A percentile compares a stretch with the other conserved stretches of the same genome.
Conservation (phyloP, 1,140 invertebrate species). For the Scylla paramamosain region DNA sequence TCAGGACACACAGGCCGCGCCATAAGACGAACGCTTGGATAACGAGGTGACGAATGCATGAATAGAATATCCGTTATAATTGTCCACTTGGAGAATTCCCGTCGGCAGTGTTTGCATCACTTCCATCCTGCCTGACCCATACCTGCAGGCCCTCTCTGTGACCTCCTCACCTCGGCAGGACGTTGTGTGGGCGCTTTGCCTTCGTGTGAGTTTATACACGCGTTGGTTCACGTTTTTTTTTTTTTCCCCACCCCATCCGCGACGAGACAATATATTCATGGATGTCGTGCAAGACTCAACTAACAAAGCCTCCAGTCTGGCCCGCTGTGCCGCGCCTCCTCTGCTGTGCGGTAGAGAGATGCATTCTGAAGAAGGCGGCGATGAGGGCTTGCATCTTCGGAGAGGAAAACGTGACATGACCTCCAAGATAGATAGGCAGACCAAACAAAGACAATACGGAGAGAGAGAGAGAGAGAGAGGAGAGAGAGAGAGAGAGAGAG, state of each 20-base stretch:
- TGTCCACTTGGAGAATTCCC: no score
- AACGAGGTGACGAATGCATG: no score
- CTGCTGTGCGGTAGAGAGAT: not conserved
- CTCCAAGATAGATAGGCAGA: not conserved
- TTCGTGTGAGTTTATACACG: not conserved
- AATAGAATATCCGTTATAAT: no score
- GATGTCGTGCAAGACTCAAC: not conserved
- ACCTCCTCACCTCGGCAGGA: no score
- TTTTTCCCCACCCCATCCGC: not conserved
- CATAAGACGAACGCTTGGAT: no score
- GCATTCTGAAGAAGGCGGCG: not conserved
- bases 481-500: no score
- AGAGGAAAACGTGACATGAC: not conserved
- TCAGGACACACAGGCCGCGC: no score
- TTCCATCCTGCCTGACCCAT: no score
- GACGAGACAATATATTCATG: not conserved
- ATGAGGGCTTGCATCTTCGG: not conserved
- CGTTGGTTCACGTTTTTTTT: not conserved
- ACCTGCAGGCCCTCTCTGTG: no score
- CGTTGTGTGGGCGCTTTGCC: no score
- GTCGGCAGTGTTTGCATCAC: no score
- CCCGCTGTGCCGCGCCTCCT: not conserved
- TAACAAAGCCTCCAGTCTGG: not conserved
- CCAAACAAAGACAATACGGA: not conserved
- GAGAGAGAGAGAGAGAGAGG: not conserved